Conservation (phyloP, 23 tunicate genomes). For the Trididemnum miniatum region DNA sequence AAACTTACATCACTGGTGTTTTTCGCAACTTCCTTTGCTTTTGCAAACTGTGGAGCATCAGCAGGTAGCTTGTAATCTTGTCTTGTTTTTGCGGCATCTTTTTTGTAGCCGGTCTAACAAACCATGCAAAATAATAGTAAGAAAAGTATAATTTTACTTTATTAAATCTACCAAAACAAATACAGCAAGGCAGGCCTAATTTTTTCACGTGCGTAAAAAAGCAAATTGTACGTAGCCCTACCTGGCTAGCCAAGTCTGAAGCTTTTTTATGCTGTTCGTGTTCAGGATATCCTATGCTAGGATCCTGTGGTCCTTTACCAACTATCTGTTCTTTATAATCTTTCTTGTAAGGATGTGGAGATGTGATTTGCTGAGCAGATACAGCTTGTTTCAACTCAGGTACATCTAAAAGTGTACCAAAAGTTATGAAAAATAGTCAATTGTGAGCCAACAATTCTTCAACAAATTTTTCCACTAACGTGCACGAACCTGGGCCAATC, state of each 20-base stretch:
- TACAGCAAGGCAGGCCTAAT: no score
- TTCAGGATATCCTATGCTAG: conserved; percentile 85
- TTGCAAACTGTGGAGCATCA: conserved; percentile 69
- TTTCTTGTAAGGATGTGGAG: conserved; percentile 60
- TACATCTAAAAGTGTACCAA: conserved; percentile 25
- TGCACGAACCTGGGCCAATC: conserved; percentile 55
- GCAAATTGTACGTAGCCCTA: neutral
- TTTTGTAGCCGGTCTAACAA: conserved; percentile 55
- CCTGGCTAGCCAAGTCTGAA: conserved; percentile 34
- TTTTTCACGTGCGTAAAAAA: no score
- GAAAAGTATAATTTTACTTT: no score
- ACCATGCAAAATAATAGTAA: no score
- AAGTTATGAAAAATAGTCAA: no score
- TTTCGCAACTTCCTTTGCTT: conserved; percentile 33
- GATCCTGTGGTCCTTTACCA: conserved; percentile 83
- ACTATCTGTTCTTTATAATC: conserved; percentile 66
- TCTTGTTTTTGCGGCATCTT: conserved; percentile 51
- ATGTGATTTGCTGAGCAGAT: conserved; percentile 45
- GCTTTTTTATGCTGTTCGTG: conserved; percentile 69
- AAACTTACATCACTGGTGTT: conserved; percentile 53
- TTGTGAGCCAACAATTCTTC: no score
- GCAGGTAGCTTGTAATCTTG: conserved; percentile 21
- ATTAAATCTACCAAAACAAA: no score
- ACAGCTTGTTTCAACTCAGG: conserved; percentile 77
- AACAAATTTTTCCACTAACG: no score